Evolutionary conservation across 2,888 invertebrate genomes (phyloP).

Genomic region (Cynaeus angustus): DNA sequence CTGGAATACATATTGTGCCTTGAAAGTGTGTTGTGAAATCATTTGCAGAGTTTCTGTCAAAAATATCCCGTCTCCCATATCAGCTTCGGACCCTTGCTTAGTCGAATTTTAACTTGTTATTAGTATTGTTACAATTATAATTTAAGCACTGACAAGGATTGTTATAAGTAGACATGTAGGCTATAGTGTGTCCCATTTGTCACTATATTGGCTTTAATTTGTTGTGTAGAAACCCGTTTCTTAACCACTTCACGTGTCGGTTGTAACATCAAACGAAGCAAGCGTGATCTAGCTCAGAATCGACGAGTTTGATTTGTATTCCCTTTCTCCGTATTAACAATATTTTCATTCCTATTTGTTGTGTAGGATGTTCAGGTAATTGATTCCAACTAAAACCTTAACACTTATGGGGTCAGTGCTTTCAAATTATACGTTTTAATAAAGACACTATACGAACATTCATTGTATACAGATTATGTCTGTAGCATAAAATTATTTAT

Average conservation of each 20-base stretch:
- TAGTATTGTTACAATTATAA: conserved; percentile 46
- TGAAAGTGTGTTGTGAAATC: conserved; percentile 68
- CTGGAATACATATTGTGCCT: conserved; percentile 71
- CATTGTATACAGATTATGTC: conserved; percentile 44
- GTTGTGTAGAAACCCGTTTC: too few species aligned
- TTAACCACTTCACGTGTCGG: too few species aligned
- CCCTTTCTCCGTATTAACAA: too few species aligned
- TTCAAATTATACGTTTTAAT: conserved; percentile 34
- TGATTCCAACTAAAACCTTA: conserved; percentile 30
- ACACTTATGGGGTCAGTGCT: conserved; percentile 36
- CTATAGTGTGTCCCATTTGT: conserved; percentile 32
- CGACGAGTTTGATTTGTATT: too few species aligned
- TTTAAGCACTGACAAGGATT: conserved; percentile 63
- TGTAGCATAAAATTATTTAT: conserved; percentile 47
- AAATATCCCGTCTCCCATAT: conserved; percentile 62
- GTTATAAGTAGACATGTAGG: conserved; percentile 53
- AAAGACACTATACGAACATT: conserved; percentile 46
- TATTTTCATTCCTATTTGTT: conserved; percentile 28
- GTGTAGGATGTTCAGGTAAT: conserved; percentile 34
- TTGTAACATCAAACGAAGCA: too few species aligned
- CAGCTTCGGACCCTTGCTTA: conserved; percentile 67
- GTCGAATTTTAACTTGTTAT: conserved; percentile 50
- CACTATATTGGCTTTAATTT: conserved; percentile 9
- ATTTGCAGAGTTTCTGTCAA: conserved; percentile 58
- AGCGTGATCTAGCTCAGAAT: conserved; percentile 6